These are phyloP conservation scores for Silurus glanis DNA, from an alignment of 2,113 vertebrate species.

Conservation along the genomic window DNA sequence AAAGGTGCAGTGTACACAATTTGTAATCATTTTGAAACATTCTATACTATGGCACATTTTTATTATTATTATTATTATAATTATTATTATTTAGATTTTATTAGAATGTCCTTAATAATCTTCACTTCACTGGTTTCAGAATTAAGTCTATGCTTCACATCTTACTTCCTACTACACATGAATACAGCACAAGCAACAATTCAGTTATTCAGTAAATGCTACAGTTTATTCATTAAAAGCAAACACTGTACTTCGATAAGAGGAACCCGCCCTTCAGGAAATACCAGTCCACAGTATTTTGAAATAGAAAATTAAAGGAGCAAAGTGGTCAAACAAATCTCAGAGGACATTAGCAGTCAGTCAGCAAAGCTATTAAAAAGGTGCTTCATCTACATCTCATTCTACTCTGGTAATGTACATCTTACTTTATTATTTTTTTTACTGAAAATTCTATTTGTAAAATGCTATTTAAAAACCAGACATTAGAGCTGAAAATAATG, in stretches of 20 bases:
- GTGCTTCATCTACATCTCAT: background rate
- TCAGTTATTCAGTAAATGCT: background rate
- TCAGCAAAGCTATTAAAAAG: background rate
- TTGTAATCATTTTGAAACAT: background rate
- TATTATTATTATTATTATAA: no score
- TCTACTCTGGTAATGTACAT: background rate
- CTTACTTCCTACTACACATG: background rate
- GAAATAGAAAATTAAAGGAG: background rate
- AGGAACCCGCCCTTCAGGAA: background rate
- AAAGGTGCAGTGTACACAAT: background rate
- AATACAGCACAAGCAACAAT: background rate
- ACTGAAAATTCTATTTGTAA: background rate
- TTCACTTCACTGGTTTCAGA: background rate
- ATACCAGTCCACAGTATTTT: background rate
- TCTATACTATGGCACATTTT: background rate
- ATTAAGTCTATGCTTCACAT: background rate
- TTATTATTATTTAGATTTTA: no score
- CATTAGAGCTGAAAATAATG: background rate
- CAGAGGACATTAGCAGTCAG: background rate
- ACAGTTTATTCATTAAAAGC: no score
- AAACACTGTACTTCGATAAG: background rate
- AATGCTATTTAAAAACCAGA: background rate
- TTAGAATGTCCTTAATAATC: background rate
- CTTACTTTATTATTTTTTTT: background rate
- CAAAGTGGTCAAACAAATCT: background rate